Evolutionary conservation across 92 coral and sea anemone genomes (phyloP), one percentile per base, ranked within the genome.

Genomic region (Muricea muricata): DNA sequence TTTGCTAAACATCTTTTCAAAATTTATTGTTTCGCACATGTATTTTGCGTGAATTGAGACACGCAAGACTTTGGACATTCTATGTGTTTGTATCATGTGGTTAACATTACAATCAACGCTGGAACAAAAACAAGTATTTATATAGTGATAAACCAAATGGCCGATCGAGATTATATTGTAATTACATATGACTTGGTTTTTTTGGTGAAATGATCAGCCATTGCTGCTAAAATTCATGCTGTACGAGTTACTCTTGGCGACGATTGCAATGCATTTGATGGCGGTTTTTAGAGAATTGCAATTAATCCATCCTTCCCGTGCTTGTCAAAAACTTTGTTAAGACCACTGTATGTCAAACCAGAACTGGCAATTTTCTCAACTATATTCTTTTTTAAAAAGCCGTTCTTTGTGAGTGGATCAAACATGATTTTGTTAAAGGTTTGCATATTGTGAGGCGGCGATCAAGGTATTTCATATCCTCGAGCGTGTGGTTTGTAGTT

Each of bases 391-490:
- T 70, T 78, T 0, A 91, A 40, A 6, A 81, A 61, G 45, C 83
- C 85, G 69, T 80, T 78, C 40, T 68, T 70, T 37, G 29, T 50
- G 8, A 0, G 57, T 55, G 81, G 65, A 31, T 50, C 7, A 55
- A 42, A 91, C 56, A 60, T 90, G 52, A 68, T 91, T 25, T 74
- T 88, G 55, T 66, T 73, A 46, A 91, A 91, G 17, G 94, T 65
- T 84, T 91, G 90, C 42, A 91, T 52, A 0, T 86, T 78, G 47
- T 80, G 85, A 65, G 76, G 41, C 93, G 87, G 26, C 72, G 89
- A 46, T 89, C 95, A 23, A 88, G 89, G 79, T 89, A 92, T 65
- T 83, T 79, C 66, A 88, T 71, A 78, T 89, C 95, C 30, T 86
- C 75, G 45, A 50, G 85, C n/a, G 90, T 91, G 21, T 92, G 80